These are phyloP conservation scores for Rhopalosiphum padi DNA, from an alignment of 1,140 invertebrate genomes.

Conservation along the genomic window DNA sequence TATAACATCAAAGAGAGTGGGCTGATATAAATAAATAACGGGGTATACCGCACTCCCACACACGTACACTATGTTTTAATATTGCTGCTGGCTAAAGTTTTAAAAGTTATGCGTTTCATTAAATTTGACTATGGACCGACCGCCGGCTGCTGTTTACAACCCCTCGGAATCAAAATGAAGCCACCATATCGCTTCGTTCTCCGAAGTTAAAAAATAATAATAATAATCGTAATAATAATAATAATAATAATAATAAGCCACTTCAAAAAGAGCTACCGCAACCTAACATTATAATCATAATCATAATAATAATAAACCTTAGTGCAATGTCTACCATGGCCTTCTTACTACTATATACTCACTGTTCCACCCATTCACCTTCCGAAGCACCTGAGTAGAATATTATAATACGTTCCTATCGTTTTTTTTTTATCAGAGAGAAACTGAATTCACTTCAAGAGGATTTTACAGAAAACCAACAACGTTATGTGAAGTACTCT, in stretches of 20 bases:
- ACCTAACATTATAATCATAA: conserved; percentile 53
- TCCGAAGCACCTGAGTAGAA: conserved; percentile 8
- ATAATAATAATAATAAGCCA: conserved; percentile 55
- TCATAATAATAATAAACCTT: conserved; percentile 54
- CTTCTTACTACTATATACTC: conserved; percentile 20
- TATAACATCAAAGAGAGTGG: conserved; percentile 53
- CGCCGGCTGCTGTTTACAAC: conserved; percentile 57
- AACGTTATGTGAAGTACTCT: background rate
- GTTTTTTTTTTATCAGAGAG: background rate
- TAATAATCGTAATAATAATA: conserved; percentile 28
- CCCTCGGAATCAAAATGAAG: conserved; percentile 40
- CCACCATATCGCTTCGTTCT: background rate
- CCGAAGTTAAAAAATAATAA: conserved; percentile 22
- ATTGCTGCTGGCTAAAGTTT: conserved; percentile 51
- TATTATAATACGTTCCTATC: conserved; percentile 4
- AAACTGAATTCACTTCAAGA: background rate
- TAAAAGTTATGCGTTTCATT: conserved; percentile 58
- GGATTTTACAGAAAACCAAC: background rate
- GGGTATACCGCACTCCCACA: conserved; percentile 44
- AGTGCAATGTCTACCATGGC: background rate
- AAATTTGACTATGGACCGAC: conserved; percentile 55
- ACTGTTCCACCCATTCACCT: background rate
- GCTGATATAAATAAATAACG: conserved; percentile 57
- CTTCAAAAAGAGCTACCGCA: conserved; percentile 36
- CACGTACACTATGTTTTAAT: conserved; percentile 41